Percentiles rank a stretch among this genome's conserved stretches.
phyloP scores from a whole-genome alignment of 2,888 invertebrate species.

The Oscheius myriophilus region DNA sequence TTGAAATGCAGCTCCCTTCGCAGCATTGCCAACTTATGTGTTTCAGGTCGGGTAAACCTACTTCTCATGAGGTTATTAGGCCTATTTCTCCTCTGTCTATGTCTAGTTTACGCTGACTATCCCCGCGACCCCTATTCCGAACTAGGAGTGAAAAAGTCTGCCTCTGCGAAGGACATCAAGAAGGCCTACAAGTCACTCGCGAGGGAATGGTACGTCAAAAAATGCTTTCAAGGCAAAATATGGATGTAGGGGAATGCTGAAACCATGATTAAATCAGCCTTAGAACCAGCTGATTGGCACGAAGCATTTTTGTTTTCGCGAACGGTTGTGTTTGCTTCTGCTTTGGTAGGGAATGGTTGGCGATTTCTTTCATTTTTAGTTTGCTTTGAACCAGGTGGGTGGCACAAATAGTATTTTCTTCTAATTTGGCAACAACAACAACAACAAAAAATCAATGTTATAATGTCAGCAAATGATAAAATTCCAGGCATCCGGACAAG shows the following conservation, averaged over 20 bases:
- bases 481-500: conserved; percentile 68
- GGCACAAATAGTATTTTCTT: not conserved
- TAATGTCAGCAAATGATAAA: not conserved
- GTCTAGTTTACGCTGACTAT: conserved; percentile 6
- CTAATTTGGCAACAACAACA: not conserved
- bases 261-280: no score
- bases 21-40: no score
- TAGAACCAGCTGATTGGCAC: no score
- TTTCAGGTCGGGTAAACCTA: conserved; percentile 15
- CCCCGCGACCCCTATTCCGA: conserved; percentile 59
- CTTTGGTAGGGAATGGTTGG: no score
- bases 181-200: conserved; percentile 88
- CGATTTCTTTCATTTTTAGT: no score
- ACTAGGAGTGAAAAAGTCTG: conserved; percentile 82
- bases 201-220: conserved; percentile 82
- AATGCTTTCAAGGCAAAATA: not conserved
- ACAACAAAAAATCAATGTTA: no score
- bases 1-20: no score
- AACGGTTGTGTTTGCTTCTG: no score
- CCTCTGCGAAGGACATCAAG: conserved; percentile 84
- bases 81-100: not conserved
- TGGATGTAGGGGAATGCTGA: no score
- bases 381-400: not conserved
- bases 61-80: conserved; percentile 18
- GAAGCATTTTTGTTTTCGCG: no score